Evolutionary conservation across 2,113 vertebrate genomes (phyloP), one percentile per base, ranked within the genome.

Genomic region (Etheostoma cragini): DNA sequence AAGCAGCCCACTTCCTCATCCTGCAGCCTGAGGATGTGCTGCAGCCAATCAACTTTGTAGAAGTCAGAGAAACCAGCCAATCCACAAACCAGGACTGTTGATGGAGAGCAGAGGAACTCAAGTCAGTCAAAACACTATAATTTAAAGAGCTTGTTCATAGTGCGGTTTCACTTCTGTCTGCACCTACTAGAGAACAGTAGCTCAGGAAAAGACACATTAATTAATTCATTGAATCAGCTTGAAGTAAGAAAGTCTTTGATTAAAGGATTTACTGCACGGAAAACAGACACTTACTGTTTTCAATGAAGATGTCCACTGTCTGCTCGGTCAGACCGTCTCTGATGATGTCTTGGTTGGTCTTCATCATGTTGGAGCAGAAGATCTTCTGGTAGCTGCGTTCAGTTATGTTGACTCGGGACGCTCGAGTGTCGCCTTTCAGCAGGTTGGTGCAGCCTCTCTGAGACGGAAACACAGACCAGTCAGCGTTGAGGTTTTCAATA

Each of bases 331-430:
- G 92, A 3, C 91, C 78, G 0, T 90, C 80, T 10, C 22, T 84
- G 72, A 95, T 81, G 0, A 93, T 92, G 75, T 95, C 92, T 83
- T 73, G 82, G 91, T 97, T 97, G 90, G 94, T 80, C 78, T 94
- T 95, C 95, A 96, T 96, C 96, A 97, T 97, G 92, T 96, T 97
- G 86, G 96, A 95, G 56, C 96, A 97, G 94, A 96, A 96, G 79
- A 96, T 89, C 78, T 79, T 88, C 84, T 95, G 87, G 73, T 96
- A 96, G 82, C 70, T 87, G 11, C 60, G 70, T 8, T 94, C 94
- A 0, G 95, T 96, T 85, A 95, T 92, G 92, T 95, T 96, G 74
- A 85, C 74, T 7, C 93, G 85, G 0, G 94, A 91, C 0, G 81
- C 47, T 21, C 94, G 91, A 3, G 84, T 88, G 83, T 95, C 94